Percentiles rank a stretch among this genome's conserved stretches.
Conservation (phyloP, 2,113 vertebrate genomes). For the Myrmophylax atrothorax region DNA sequence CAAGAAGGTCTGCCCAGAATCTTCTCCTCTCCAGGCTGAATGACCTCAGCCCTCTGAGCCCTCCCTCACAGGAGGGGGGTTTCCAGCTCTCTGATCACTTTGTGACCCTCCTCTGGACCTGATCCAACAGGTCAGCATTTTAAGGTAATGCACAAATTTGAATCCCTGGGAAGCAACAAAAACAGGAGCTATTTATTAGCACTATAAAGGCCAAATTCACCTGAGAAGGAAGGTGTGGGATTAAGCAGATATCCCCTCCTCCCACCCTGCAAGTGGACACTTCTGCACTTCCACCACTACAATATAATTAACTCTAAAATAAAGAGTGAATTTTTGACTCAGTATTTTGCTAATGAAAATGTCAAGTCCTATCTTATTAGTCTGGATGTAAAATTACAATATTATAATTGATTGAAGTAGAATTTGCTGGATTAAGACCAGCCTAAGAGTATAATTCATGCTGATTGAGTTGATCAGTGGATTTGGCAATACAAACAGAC, state of each 20-base stretch:
- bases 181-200: background rate
- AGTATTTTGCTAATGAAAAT: background rate
- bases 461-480: background rate
- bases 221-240: background rate
- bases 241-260: background rate
- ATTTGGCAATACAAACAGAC: background rate
- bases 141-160: background rate
- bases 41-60: background rate
- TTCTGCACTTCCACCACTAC: background rate
- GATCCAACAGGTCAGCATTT: background rate
- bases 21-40: background rate
- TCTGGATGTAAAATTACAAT: background rate
- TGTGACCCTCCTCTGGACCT: background rate
- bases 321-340: background rate
- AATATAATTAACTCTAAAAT: background rate
- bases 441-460: background rate
- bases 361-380: background rate
- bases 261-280: background rate
- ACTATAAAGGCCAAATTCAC: background rate
- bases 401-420: background rate
- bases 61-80: background rate
- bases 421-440: constrained; percentile 1
- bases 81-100: background rate
- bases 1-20: too few relatives aligned
- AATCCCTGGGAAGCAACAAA: background rate